Conservation (phyloP, 1,140 invertebrate species). For the Meloidogyne floridensis region DNA sequence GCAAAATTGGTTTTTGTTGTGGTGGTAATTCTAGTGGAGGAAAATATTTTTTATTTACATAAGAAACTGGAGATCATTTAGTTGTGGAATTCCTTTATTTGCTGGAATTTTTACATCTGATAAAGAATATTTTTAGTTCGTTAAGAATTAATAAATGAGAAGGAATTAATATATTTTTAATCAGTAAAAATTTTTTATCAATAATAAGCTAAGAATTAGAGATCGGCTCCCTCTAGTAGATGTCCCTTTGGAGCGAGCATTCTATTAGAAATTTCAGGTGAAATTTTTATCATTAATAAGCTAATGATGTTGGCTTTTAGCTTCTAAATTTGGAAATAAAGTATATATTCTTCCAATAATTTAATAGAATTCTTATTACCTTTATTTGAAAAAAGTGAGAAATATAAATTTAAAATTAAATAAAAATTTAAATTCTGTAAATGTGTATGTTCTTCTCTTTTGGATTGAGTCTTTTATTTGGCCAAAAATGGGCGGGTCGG, state of each 20-base stretch:
- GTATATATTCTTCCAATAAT: not conserved
- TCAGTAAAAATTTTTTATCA: too few relatives aligned
- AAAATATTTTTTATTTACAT: not conserved
- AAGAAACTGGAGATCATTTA: not conserved
- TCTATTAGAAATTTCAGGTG: too few relatives aligned
- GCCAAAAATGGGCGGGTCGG: not conserved
- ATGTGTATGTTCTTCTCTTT: conserved; percentile 4
- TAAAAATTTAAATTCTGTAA: not conserved
- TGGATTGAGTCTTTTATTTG: not conserved
- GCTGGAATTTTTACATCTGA: not conserved
- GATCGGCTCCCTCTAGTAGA: too few relatives aligned
- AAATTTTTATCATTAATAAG: too few relatives aligned
- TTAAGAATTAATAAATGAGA: too few relatives aligned
- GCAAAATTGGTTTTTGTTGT: not conserved
- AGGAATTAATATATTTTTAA: too few relatives aligned
- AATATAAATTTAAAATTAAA: not conserved
- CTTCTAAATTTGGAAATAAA: too few relatives aligned
- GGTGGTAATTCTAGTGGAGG: not conserved
- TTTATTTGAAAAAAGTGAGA: not conserved
- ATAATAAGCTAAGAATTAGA: too few relatives aligned
- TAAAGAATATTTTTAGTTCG: not conserved
- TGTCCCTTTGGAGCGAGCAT: too few relatives aligned
- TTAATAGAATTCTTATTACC: too few relatives aligned
- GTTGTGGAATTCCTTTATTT: not conserved
- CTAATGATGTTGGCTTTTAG: too few relatives aligned